Conservation (phyloP, 2,888 invertebrate genomes). For the Blastobasis lacticolella region DNA sequence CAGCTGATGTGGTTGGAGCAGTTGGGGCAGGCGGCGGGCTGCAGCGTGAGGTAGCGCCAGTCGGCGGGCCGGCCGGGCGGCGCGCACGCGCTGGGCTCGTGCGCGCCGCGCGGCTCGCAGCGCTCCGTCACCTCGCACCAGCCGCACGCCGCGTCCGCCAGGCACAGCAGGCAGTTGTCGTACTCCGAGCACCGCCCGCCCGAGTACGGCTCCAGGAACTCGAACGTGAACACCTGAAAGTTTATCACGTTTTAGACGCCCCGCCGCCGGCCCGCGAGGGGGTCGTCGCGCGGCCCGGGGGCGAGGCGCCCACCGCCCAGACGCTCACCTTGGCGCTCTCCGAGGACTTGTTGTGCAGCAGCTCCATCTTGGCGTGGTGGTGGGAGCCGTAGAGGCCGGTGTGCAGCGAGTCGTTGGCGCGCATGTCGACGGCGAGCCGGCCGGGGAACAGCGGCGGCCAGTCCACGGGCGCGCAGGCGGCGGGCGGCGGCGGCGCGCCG, state of each 20-base stretch:
- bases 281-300: too few species aligned
- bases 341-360: conserved; percentile 82
- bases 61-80: conserved; percentile 60
- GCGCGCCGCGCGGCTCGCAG: conserved; percentile 79
- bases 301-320: neutral
- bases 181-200: conserved; percentile 85
- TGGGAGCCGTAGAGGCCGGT: conserved; percentile 76
- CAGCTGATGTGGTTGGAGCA: conserved; percentile 94
- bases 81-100: conserved; percentile 78
- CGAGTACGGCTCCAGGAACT: conserved; percentile 91
- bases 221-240: conserved; percentile 84
- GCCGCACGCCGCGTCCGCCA: conserved; percentile 91
- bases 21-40: conserved; percentile 87
- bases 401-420: conserved; percentile 76
- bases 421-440: conserved; percentile 78
- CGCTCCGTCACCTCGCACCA: conserved; percentile 89
- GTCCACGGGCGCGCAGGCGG: conserved; percentile 79
- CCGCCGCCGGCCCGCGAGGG: too few species aligned
- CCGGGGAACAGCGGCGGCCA: conserved; percentile 79
- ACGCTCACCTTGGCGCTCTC: conserved; percentile 80
- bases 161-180: conserved; percentile 88
- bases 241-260: too few species aligned
- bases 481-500: conserved; percentile 81
- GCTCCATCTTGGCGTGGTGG: conserved; percentile 86
- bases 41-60: conserved; percentile 88